phyloP scores from a whole-genome alignment of 2,113 vertebrate species.

The Aptenodytes patagonicus region DNA sequence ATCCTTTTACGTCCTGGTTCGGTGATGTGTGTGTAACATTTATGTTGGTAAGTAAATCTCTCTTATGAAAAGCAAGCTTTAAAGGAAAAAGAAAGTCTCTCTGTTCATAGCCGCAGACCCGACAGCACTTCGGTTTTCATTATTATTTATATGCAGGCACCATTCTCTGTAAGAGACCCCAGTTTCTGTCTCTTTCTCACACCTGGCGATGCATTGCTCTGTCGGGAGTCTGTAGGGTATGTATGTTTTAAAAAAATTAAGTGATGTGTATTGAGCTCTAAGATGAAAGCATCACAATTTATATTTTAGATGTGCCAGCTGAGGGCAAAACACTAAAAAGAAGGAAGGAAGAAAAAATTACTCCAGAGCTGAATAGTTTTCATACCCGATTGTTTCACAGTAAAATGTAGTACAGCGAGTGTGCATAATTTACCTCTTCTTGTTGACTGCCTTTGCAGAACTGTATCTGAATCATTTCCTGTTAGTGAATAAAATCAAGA shows the following conservation, averaged over 20 bases:
- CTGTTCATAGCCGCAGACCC: background rate
- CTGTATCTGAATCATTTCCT: conserved; percentile 68
- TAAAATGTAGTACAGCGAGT: background rate
- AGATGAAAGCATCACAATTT: background rate
- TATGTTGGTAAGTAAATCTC: conserved; percentile 6
- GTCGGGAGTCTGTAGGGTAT: background rate
- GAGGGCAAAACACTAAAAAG: background rate
- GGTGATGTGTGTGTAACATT: background rate
- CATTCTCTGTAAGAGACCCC: background rate
- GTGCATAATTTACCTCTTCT: conserved; percentile 43
- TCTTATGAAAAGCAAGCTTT: background rate
- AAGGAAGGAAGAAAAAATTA: background rate
- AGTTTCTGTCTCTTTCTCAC: background rate
- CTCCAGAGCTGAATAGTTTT: background rate
- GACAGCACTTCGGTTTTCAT: background rate
- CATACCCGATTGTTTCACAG: background rate
- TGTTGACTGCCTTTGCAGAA: conserved; percentile 55
- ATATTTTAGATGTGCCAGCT: background rate
- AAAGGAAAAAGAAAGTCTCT: background rate
- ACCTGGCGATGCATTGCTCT: background rate
- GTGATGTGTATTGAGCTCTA: background rate
- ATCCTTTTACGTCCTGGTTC: background rate
- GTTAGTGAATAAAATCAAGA: conserved; percentile 59
- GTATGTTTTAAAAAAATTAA: background rate
- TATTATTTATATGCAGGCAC: background rate